phyloP scores from a whole-genome alignment of 2,797 vertebrate genomes.

The Thripadectes ignobilis region DNA sequence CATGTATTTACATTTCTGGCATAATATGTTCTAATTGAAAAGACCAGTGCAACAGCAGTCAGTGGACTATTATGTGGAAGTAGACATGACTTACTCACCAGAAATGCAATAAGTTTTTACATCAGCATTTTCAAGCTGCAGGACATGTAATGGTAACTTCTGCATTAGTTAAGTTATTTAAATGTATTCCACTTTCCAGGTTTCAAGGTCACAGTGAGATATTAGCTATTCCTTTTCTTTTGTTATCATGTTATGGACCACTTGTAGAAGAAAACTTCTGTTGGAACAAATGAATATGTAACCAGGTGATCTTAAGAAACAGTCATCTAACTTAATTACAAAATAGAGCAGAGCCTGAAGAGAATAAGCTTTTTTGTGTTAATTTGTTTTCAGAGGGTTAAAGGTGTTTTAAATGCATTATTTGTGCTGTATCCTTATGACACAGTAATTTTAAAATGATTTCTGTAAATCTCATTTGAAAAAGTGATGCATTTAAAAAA shows the following conservation, averaged over 20 bases:
- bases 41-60: not conserved
- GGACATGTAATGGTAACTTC: not conserved
- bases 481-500: not conserved
- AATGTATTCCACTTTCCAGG: slow-evolving; percentile 24
- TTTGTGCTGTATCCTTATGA: not conserved
- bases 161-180: slow-evolving; percentile 36
- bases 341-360: not conserved
- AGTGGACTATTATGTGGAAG: not conserved
- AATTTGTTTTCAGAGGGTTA: not conserved
- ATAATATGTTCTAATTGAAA: not conserved
- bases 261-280: not conserved
- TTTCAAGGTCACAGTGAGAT: slow-evolving; percentile 48
- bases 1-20: slow-evolving; percentile 8
- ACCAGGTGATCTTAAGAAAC: not conserved
- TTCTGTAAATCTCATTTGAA: not conserved
- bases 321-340: not conserved
- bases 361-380: not conserved
- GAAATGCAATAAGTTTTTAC: slow-evolving; percentile 6
- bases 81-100: not conserved
- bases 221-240: not conserved
- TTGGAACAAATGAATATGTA: not conserved
- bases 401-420: not conserved
- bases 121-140: not conserved
- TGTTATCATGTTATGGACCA: not conserved
- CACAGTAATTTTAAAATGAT: not conserved